phyloP scores from a whole-genome alignment of 1,140 invertebrate species.

The Drosophila subobscura region DNA sequence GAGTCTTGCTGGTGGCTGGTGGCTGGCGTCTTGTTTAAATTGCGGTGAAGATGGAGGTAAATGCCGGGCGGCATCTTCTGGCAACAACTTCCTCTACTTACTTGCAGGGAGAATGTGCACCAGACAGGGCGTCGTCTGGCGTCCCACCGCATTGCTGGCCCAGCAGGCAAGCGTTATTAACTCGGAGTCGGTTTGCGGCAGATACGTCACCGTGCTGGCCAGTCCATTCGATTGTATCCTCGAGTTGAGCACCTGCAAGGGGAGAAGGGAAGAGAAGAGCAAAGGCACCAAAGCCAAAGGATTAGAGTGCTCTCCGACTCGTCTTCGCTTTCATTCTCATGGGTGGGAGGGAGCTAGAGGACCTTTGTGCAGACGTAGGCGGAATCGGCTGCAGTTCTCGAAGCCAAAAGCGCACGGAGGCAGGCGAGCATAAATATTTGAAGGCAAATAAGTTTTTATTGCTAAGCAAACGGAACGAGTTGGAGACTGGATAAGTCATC shows the following conservation, averaged over 20 bases:
- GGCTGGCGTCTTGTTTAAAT: conserved; percentile 56
- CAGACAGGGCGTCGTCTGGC: conserved; percentile 91
- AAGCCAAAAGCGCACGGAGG: conserved; percentile 7
- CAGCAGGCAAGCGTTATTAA: conserved; percentile 93
- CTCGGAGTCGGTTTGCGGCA: conserved; percentile 87
- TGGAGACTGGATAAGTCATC: conserved; percentile 41
- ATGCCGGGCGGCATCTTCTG: conserved; percentile 46
- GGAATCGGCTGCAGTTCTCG: conserved; percentile 35
- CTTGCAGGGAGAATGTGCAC: conserved; percentile 92
- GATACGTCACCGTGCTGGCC: conserved; percentile 88
- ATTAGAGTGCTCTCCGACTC: conserved; percentile 37
- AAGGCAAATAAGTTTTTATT: conserved; percentile 78
- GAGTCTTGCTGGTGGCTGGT: neutral
- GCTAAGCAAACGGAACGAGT: conserved; percentile 63
- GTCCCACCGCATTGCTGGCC: conserved; percentile 92
- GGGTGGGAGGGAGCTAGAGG: too few species aligned
- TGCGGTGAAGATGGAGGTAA: conserved; percentile 64
- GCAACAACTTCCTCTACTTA: conserved; percentile 84
- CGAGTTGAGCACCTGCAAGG: conserved; percentile 85
- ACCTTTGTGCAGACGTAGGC: conserved; percentile 50
- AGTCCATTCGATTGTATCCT: conserved; percentile 87
- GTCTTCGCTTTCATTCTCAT: too few species aligned
- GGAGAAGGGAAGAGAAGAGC: conserved; percentile 1
- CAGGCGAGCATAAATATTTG: conserved; percentile 68
- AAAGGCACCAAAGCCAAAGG: conserved; percentile 29